These are phyloP conservation scores for Nasonia giraulti DNA, from an alignment of 1,140 invertebrate genomes.

Conservation along the genomic window DNA sequence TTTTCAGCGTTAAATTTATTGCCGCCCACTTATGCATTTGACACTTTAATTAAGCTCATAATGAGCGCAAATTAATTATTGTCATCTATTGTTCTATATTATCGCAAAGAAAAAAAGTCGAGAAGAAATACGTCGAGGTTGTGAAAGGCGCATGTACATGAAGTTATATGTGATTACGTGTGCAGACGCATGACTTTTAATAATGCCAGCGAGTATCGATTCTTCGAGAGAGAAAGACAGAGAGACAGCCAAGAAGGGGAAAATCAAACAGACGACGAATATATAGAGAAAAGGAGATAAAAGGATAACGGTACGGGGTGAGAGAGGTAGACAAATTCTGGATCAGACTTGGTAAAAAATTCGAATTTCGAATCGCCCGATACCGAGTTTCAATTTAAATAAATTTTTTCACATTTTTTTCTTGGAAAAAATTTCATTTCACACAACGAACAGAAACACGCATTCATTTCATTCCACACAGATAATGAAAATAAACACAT, in stretches of 20 bases:
- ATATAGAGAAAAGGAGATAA: constrained; percentile 6
- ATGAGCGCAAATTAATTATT: too few relatives aligned
- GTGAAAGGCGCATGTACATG: background rate
- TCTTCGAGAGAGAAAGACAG: background rate
- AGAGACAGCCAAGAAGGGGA: background rate
- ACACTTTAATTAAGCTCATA: too few relatives aligned
- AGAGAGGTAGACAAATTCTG: too few relatives aligned
- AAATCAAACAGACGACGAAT: background rate
- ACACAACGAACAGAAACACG: too few relatives aligned
- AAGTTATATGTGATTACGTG: background rate
- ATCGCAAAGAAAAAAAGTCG: background rate
- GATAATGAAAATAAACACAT: background rate
- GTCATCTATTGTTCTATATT: background rate
- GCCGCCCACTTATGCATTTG: too few relatives aligned
- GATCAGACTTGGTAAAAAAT: background rate
- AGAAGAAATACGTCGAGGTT: background rate
- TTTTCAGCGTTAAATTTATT: background rate
- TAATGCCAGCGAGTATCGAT: constrained; percentile 19
- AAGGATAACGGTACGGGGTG: too few relatives aligned
- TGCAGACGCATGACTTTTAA: constrained; percentile 17
- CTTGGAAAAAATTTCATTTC: too few relatives aligned
- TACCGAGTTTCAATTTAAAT: too few relatives aligned
- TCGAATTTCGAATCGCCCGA: background rate
- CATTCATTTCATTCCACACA: too few relatives aligned
- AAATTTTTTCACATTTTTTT: too few relatives aligned